phyloP scores from a whole-genome alignment of 37 sponge, comb jelly and placozoan species.

The Corticium candelabrum region DNA sequence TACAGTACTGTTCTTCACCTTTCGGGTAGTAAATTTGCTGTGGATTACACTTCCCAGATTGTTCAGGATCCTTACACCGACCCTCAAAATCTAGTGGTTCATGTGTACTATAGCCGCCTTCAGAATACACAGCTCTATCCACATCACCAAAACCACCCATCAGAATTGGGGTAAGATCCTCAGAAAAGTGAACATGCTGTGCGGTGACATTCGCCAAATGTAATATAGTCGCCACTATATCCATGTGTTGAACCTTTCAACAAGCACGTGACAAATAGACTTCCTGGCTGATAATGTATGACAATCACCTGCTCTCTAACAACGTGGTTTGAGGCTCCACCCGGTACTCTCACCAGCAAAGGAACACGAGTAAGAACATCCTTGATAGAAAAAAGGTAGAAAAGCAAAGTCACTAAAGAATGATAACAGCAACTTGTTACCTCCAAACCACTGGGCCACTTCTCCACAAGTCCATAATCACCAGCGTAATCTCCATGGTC shows the following conservation, averaged over 20 bases:
- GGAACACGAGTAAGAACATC: neutral
- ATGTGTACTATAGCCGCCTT: neutral
- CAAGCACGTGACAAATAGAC: neutral
- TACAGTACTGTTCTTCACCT: too few species aligned
- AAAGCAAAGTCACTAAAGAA: too few species aligned
- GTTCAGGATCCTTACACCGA: neutral
- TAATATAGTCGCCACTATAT: neutral
- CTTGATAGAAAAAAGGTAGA: neutral
- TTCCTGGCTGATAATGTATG: neutral
- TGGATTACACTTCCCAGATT: neutral
- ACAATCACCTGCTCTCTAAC: neutral
- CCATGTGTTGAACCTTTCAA: neutral
- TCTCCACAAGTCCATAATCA: neutral
- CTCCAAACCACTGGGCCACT: slow-evolving; percentile 3
- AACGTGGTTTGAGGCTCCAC: neutral
- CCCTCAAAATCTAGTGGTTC: neutral
- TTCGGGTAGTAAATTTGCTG: neutral
- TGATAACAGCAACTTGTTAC: too few species aligned
- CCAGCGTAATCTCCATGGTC: slow-evolving; percentile 2
- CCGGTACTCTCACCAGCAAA: neutral
- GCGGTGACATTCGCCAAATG: neutral
- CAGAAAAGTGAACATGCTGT: neutral
- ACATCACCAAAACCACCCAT: neutral
- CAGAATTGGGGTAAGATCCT: neutral
- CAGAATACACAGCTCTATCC: neutral